Percentiles rank a stretch among this genome's conserved stretches.
Conservation (phyloP, 2,113 vertebrate species). For the Rhea pennata region DNA sequence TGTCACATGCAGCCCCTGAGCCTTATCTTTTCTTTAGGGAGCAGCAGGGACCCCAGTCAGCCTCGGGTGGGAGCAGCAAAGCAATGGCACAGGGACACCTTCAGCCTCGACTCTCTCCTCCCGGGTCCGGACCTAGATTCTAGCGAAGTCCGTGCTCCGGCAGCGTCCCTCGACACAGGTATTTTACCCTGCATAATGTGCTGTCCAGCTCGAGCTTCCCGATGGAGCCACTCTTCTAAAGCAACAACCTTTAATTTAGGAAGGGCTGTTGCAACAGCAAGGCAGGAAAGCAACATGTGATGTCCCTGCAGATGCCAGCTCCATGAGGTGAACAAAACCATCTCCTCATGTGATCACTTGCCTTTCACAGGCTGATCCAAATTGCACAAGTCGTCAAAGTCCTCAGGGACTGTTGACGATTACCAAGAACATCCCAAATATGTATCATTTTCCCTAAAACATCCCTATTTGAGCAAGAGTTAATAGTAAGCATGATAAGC, state of each 20-base stretch:
- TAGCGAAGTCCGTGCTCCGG: constrained; percentile 30
- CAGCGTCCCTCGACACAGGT: constrained; percentile 12
- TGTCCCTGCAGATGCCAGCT: background rate
- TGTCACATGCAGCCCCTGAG: background rate
- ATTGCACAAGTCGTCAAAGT: background rate
- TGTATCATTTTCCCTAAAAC: background rate
- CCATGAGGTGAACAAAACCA: background rate
- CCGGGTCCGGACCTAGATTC: background rate
- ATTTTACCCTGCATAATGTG: background rate
- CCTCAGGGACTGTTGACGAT: background rate
- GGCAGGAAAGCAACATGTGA: background rate
- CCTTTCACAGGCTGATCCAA: background rate
- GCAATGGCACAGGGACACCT: constrained; percentile 28
- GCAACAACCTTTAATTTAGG: background rate
- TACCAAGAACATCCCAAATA: background rate
- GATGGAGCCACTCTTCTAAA: background rate
- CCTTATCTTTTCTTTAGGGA: constrained; percentile 53
- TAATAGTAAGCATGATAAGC: background rate
- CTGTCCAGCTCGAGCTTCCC: background rate
- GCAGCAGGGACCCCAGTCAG: constrained; percentile 39
- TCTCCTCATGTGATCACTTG: background rate
- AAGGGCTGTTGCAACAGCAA: background rate
- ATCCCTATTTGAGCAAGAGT: background rate
- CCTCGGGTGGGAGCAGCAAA: constrained; percentile 45
- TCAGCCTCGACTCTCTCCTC: constrained; percentile 4